A percentile compares a stretch with the other conserved stretches of the same genome.
phyloP scores from a whole-genome alignment of 2,888 invertebrate species.

The Cactoblastis cactorum region DNA sequence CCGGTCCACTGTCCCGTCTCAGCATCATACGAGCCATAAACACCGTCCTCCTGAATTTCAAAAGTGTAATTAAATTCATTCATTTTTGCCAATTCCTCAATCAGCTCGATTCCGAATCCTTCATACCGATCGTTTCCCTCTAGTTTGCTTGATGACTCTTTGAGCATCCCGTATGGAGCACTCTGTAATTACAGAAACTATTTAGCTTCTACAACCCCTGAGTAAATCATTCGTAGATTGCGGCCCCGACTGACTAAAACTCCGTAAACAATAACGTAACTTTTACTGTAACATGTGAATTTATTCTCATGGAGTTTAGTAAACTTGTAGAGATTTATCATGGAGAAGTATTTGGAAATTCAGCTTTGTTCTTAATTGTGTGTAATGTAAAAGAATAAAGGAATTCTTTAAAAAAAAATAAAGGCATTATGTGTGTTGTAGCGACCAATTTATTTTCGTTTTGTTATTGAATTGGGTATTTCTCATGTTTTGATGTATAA shows the following conservation, averaged over 20 bases:
- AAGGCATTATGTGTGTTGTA: too few species aligned
- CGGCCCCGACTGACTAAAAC: neutral
- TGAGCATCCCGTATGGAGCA: slow-evolving; percentile 93
- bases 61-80: slow-evolving; percentile 92
- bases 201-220: neutral
- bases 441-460: too few species aligned
- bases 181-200: slow-evolving; percentile 75
- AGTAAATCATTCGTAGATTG: neutral
- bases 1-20: slow-evolving; percentile 84
- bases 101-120: slow-evolving; percentile 93
- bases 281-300: neutral
- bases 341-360: neutral
- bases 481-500: too few species aligned
- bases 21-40: slow-evolving; percentile 84
- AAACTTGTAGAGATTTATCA: neutral
- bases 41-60: slow-evolving; percentile 85
- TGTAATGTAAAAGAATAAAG: too few species aligned
- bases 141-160: slow-evolving; percentile 82
- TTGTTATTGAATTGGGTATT: too few species aligned
- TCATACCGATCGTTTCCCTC: slow-evolving; percentile 91
- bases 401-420: too few species aligned
- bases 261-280: neutral
- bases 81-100: slow-evolving; percentile 87
- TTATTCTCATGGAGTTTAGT: neutral
- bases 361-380: neutral